Base-by-base conservation (phyloP, 1,140 invertebrate genomes). In the Lepidurus couesii region DNA sequence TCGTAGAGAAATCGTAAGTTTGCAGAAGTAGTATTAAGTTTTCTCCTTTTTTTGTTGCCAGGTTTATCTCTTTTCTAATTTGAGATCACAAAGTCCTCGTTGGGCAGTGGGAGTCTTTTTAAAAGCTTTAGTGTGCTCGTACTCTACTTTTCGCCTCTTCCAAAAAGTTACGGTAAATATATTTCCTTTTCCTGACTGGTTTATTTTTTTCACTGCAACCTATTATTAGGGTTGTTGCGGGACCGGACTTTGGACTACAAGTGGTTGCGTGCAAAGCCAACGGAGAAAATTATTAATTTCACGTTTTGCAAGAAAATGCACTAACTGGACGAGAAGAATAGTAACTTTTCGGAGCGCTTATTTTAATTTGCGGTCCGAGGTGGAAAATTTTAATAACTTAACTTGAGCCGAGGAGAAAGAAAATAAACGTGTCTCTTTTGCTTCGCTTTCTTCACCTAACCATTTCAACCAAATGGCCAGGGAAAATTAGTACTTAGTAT, bases 251-350 rank as follows among this genome's bases (percentile, higher is more conserved):
- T 65, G 53, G n/a, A 65, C 53, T 16, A 21, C 16, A 65, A 65
- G n/a, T 65, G 21, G 53, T 65, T 65, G 53, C 53, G 53, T 65
- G 53, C 53, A 16, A 21, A 65, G 53, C 53, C n/a, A 65, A 13
- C 34, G 16, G 53, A 65, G 53, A 21, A 65, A 65, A 65, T 65
- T 21, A 65, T 65, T 65, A 65, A 65, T 65, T 65, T 65, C 53
- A 65, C 53, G 21, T 65, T 65, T 65, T 65, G 16, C 53, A 65
- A 65, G 53, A 65, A 65, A 65, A 65, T 65, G 53, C 53, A 65
- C 53, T 65, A 65, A 65, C 53, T 16, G 16, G 34, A 34, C 2
- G n/a, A 65, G 53, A 65, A 65, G 53, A 65, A 65, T 65, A 65
- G 53, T 21, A 7, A 65, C 16, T 65, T 65, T 34, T 65, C 16